These are phyloP conservation scores for Torymus tubicola DNA, from an alignment of 2,888 invertebrate genomes.

Conservation along the genomic window DNA sequence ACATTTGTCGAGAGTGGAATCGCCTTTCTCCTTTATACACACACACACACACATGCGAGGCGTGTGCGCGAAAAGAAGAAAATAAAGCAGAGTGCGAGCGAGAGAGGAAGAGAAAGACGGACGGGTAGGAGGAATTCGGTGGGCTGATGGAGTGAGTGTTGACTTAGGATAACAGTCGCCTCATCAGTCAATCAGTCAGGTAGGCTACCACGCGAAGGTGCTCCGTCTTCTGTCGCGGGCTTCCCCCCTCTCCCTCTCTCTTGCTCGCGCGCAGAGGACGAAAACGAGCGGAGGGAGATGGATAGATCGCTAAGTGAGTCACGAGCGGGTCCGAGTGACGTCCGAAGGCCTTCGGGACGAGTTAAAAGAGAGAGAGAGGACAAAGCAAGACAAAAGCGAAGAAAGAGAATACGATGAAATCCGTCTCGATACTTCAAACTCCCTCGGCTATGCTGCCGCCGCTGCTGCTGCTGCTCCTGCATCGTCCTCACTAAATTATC, in stretches of 20 bases:
- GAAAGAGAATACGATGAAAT: constrained; percentile 52
- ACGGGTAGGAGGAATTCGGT: constrained; percentile 64
- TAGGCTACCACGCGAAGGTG: constrained; percentile 63
- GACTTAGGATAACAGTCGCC: constrained; percentile 76
- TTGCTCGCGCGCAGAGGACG: constrained; percentile 24
- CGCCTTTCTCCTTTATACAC: neutral
- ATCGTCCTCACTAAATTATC: constrained; percentile 50
- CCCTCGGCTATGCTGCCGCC: neutral
- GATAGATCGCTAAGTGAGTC: constrained; percentile 70
- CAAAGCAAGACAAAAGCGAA: constrained; percentile 43
- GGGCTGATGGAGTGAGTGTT: constrained; percentile 75
- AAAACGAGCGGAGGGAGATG: constrained; percentile 26
- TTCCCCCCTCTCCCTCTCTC: constrained; percentile 60
- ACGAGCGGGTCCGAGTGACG: constrained; percentile 66
- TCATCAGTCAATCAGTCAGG: constrained; percentile 76
- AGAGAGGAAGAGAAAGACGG: constrained; percentile 23
- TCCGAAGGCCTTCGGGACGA: constrained; percentile 58
- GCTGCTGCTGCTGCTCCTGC: constrained; percentile 19
- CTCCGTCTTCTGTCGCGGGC: constrained; percentile 70
- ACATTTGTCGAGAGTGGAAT: constrained; percentile 22
- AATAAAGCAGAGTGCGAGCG: constrained; percentile 11
- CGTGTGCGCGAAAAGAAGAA: constrained; percentile 24
- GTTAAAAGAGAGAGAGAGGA: constrained; percentile 32
- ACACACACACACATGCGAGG: neutral
- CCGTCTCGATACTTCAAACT: constrained; percentile 55